Evolutionary conservation across 2,888 invertebrate genomes (phyloP), one percentile per base, ranked within the genome.

Genomic region (Hesperia comma): DNA sequence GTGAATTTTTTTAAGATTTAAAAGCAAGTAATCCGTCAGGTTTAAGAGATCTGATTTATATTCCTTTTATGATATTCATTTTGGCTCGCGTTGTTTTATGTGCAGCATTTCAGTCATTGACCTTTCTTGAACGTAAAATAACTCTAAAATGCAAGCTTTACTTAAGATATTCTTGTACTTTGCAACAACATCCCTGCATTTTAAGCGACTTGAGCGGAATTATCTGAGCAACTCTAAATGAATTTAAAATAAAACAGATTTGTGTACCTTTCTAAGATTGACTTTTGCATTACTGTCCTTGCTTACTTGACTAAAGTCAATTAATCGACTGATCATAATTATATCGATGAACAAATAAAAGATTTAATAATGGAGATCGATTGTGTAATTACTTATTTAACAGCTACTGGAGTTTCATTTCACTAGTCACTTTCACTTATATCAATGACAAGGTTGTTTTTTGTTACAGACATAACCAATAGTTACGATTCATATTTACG

Each of bases 121-220:
- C 41, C 58, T 32, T 26, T 43, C 32, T 33, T 7, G 15, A 58
- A 41, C 26, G 43, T 43, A 62, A 54, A 41, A 14, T 8, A 32
- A 54, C 41, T 62, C 43, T 32, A 54, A 32, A 62, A 62, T 41
- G 53, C 41, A 26, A 54, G 43, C 40, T 32, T 63, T 55, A 55
- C 55, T 63, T 33, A 46, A 55, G 55, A 46, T 33, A 53, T 55
- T 55, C 55, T 33, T 43, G 63, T 46, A 55, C 54, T 63, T 46
- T 17, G 43, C 55, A 53, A 61, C 63, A 55, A 46, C 17, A 46
- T 55, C 53, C 15, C 26, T 55, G 55, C 54, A 63, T 62, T 54
- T 61, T 41, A 46, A 63, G 15, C 21, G 41, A 55, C 15, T 55
- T 62, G 54, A 14, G 15, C 41, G 43, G 17, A 62, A 43, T 54